These are phyloP conservation scores for Lota lota DNA, from an alignment of 2,113 vertebrate genomes.

Conservation along the genomic window DNA sequence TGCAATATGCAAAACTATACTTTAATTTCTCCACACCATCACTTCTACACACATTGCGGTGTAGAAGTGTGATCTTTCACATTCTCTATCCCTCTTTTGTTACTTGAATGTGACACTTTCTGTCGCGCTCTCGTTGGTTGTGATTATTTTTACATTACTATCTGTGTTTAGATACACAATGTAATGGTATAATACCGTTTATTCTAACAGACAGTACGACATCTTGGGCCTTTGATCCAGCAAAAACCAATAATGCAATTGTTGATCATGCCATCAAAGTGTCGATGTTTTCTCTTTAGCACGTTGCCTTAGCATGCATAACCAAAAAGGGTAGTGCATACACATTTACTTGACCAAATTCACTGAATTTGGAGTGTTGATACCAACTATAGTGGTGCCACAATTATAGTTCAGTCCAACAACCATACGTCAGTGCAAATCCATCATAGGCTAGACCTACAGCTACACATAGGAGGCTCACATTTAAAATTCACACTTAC, in stretches of 20 bases:
- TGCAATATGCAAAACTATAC: neutral
- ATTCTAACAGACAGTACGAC: slow-evolving; percentile 10
- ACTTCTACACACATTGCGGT: neutral
- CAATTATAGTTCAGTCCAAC: slow-evolving; percentile 13
- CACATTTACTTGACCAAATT: neutral
- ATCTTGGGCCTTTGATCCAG: slow-evolving; percentile 35
- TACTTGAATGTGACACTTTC: neutral
- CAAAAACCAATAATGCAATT: slow-evolving; percentile 37
- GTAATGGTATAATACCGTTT: neutral
- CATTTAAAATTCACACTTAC: slow-evolving; percentile 31
- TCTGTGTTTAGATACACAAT: neutral
- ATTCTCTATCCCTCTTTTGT: neutral
- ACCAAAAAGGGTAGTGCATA: neutral
- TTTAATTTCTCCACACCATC: neutral
- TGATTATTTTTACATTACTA: neutral
- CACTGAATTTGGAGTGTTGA: neutral
- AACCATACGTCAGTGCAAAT: slow-evolving; percentile 52
- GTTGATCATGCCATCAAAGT: neutral
- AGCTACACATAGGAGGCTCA: slow-evolving; percentile 30
- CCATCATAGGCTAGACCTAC: slow-evolving; percentile 12
- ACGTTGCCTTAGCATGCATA: slow-evolving; percentile 8
- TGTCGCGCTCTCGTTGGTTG: slow-evolving; percentile 5
- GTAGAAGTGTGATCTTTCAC: neutral
- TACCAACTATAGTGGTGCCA: slow-evolving; percentile 16
- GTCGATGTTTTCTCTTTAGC: slow-evolving; percentile 5